A percentile compares a stretch with the other conserved stretches of the same genome.
Conservation (phyloP, 35 echinoderm and acorn worm species). For the Heliocidaris erythrogramma region DNA sequence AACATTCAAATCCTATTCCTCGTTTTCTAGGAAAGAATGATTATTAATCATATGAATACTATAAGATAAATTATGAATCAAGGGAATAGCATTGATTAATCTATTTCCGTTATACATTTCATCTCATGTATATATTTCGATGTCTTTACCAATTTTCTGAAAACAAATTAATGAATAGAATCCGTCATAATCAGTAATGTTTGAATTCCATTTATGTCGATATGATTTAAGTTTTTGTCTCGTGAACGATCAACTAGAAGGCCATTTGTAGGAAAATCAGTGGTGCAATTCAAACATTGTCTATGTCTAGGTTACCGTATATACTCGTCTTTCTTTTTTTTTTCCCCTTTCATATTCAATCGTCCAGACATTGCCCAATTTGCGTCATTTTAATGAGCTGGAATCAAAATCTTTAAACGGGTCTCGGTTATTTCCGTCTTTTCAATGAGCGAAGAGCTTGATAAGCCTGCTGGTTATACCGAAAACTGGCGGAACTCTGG, state of each 20-base stretch:
- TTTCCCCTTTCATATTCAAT: background rate
- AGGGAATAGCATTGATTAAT: too few species aligned
- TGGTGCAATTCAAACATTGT: too few species aligned
- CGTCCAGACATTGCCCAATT: background rate
- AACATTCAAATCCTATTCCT: too few species aligned
- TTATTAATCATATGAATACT: too few species aligned
- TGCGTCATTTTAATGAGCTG: conserved; percentile 21
- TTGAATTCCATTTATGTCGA: background rate
- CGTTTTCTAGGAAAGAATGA: too few species aligned
- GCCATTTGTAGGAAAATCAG: background rate
- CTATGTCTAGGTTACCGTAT: background rate
- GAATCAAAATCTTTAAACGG: background rate
- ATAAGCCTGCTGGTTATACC: background rate
- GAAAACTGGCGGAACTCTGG: background rate
- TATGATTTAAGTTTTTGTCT: background rate
- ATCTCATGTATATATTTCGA: too few species aligned
- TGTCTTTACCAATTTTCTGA: too few species aligned
- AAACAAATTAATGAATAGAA: background rate
- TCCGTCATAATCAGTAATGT: background rate
- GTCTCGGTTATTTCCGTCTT: conserved; percentile 1
- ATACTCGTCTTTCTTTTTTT: background rate
- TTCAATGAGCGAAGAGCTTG: background rate
- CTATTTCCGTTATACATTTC: too few species aligned
- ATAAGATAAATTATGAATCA: too few species aligned
- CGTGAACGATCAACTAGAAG: background rate